Evolutionary conservation across 2,797 vertebrate genomes (phyloP).

Genomic region (Falco cherrug): DNA sequence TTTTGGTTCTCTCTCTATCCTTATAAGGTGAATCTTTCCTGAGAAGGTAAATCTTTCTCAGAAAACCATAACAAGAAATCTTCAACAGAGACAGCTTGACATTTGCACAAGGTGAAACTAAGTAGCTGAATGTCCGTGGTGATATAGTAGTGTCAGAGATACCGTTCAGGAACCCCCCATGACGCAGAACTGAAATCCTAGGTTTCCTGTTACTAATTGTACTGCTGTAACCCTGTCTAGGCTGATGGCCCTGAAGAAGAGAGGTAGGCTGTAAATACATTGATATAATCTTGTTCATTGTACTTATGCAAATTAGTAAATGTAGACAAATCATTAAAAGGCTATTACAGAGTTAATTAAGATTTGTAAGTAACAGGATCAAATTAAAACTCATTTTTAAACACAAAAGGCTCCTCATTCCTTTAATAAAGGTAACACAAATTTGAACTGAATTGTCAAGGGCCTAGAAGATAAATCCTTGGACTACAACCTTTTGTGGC

Average conservation of each 20-base stretch:
- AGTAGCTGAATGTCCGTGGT: background rate
- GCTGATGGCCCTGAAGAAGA: background rate
- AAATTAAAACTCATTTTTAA: background rate
- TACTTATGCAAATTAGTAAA: background rate
- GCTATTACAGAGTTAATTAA: background rate
- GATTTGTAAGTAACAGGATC: background rate
- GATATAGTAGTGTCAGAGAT: background rate
- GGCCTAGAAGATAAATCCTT: background rate
- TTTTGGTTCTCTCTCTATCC: background rate
- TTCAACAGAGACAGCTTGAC: background rate
- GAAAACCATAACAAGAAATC: background rate
- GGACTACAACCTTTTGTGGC: background rate
- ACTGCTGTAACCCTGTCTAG: background rate
- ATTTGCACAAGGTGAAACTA: background rate
- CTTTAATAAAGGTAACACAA: background rate
- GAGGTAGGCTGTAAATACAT: background rate
- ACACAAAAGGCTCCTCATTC: background rate
- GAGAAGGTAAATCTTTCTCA: background rate
- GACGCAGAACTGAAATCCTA: background rate
- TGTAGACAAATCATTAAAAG: background rate
- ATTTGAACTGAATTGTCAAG: background rate
- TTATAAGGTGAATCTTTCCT: background rate
- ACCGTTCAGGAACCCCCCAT: background rate
- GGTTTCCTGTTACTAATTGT: background rate
- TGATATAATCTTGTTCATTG: background rate